These are phyloP conservation scores for Hyppa rectilinea DNA, from an alignment of 2,888 invertebrate species.

Conservation along the genomic window DNA sequence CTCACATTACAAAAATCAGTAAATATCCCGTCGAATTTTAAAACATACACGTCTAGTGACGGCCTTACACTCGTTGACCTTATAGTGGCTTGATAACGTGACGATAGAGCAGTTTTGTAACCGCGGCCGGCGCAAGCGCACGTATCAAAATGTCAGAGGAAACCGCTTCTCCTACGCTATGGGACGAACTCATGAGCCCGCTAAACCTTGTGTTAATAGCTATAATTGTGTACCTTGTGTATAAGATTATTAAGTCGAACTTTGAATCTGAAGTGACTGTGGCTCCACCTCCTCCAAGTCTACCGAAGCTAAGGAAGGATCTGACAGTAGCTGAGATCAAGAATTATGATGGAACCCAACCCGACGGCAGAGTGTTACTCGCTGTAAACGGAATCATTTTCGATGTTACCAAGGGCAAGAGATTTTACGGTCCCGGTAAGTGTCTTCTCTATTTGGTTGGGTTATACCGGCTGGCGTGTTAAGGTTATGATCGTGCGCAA, in stretches of 20 bases:
- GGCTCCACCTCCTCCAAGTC: conserved; percentile 86
- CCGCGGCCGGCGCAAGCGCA: conserved; percentile 53
- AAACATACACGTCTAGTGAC: conserved; percentile 56
- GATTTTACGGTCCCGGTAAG: conserved; percentile 98
- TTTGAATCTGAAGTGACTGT: conserved; percentile 81
- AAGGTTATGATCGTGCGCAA: conserved; percentile 62
- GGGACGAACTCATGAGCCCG: conserved; percentile 87
- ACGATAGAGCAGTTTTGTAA: conserved; percentile 63
- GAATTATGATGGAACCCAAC: conserved; percentile 95
- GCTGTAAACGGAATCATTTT: conserved; percentile 98
- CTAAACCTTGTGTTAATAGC: conserved; percentile 83
- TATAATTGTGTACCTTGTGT: conserved; percentile 89
- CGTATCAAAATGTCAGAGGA: conserved; percentile 75
- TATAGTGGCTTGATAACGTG: conserved; percentile 72
- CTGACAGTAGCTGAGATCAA: conserved; percentile 97
- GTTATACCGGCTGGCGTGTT: conserved; percentile 57
- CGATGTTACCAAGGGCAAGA: conserved; percentile 97
- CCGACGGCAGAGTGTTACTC: conserved; percentile 96
- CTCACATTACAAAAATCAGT: conserved; percentile 53
- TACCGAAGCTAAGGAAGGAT: conserved; percentile 96
- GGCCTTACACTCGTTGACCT: conserved; percentile 69
- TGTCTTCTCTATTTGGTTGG: conserved; percentile 61
- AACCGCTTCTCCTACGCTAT: conserved; percentile 76
- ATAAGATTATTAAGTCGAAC: conserved; percentile 91
- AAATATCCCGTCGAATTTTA: conserved; percentile 66